Evolutionary conservation across 2,797 vertebrate genomes (phyloP).

Genomic region (Champsocephalus gunnari): DNA sequence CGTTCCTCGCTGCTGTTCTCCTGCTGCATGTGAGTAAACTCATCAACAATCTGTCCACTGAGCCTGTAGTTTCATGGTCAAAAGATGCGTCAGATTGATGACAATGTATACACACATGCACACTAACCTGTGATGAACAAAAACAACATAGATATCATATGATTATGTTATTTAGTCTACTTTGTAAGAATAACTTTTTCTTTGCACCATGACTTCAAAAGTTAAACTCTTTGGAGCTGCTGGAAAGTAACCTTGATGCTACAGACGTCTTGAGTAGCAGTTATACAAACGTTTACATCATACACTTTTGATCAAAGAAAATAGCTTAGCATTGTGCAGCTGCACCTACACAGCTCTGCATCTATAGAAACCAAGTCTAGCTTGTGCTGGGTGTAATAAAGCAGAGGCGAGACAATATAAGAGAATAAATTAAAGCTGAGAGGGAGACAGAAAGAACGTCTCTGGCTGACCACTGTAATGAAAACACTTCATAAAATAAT

Average conservation of each 20-base stretch:
- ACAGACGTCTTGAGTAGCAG: background rate
- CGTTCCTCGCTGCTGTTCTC: slow-evolving; percentile 96
- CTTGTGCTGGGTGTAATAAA: slow-evolving; percentile 27
- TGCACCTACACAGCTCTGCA: slow-evolving; percentile 2
- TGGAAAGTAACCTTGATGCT: slow-evolving; percentile 3
- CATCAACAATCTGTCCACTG: background rate
- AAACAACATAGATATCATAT: background rate
- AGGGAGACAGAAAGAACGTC: slow-evolving; percentile 3
- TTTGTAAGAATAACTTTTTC: background rate
- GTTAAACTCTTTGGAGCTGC: slow-evolving; percentile 14
- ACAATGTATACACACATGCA: slow-evolving; percentile 3
- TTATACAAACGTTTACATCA: slow-evolving; percentile 17
- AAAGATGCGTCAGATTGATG: background rate
- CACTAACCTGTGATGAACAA: background rate
- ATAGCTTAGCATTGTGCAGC: slow-evolving; percentile 5
- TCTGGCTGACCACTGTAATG: slow-evolving; percentile 17
- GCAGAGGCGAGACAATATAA: slow-evolving; percentile 16
- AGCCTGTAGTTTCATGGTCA: background rate
- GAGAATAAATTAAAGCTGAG: slow-evolving; percentile 4
- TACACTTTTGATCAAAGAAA: background rate
- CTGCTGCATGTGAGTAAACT: slow-evolving; percentile 93
- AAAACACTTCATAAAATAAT: slow-evolving; percentile 44
- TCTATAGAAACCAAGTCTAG: slow-evolving; percentile 9
- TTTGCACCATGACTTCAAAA: background rate
- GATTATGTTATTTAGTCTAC: background rate